These are phyloP conservation scores for Dreissena rostriformis DNA, from an alignment of 1,140 invertebrate genomes.

Conservation along the genomic window DNA sequence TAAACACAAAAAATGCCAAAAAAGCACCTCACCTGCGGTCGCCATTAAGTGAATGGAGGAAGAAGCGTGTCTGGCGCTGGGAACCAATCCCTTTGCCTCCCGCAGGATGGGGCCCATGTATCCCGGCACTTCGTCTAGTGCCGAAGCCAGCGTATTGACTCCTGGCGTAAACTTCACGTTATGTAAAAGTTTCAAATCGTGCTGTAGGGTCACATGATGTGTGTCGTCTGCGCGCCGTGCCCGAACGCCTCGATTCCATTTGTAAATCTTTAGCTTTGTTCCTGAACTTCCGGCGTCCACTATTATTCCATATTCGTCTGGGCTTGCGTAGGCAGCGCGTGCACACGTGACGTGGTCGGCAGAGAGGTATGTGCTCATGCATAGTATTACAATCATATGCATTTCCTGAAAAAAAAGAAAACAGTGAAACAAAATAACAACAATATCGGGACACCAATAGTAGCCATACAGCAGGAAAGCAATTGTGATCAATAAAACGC, in stretches of 20 bases:
- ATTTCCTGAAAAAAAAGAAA: conserved; percentile 60
- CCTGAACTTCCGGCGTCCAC: conserved; percentile 74
- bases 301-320: conserved; percentile 67
- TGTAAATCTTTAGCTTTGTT: conserved; percentile 73
- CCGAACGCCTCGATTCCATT: too few relatives aligned
- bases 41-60: conserved; percentile 82
- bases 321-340: neutral
- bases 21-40: conserved; percentile 81
- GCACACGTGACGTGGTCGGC: conserved; percentile 14
- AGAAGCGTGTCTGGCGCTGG: conserved; percentile 58
- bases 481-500: too few relatives aligned
- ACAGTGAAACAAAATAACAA: neutral
- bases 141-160: conserved; percentile 59
- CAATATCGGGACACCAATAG: too few relatives aligned
- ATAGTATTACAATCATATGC: conserved; percentile 62
- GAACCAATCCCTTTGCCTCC: conserved; percentile 71
- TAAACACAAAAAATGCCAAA: too few relatives aligned
- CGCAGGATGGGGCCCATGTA: conserved; percentile 69
- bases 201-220: neutral
- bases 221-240: neutral
- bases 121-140: conserved; percentile 47
- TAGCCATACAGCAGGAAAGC: too few relatives aligned
- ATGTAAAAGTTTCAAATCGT: conserved; percentile 52
- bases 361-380: conserved; percentile 49
- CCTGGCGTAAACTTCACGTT: conserved; percentile 65